Conservation (phyloP, 2,113 vertebrate genomes). For the Ammospiza caudacuta region DNA sequence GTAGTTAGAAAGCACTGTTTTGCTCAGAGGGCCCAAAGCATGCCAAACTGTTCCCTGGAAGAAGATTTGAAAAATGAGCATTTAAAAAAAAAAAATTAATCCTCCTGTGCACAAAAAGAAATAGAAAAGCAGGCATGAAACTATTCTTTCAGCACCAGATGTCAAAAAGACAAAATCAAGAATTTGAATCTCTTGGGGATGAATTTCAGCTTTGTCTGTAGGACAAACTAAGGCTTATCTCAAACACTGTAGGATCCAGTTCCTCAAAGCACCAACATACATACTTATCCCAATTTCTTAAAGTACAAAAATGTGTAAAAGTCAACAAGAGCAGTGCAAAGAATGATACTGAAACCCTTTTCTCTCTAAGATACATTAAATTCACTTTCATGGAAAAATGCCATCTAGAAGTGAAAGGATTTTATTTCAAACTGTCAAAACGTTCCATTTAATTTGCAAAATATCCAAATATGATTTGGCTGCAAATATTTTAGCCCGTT, state of each 20-base stretch:
- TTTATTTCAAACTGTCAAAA: conserved; percentile 1
- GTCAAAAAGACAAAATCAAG: conserved; percentile 31
- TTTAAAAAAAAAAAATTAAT: not conserved
- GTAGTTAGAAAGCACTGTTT: conserved; percentile 37
- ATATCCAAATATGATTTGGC: not conserved
- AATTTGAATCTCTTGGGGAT: conserved; percentile 8
- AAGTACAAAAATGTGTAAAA: not conserved
- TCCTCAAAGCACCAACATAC: conserved; percentile 15
- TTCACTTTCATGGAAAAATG: not conserved
- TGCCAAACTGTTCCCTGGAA: conserved; percentile 20
- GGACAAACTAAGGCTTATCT: conserved; percentile 9
- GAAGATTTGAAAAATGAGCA: conserved; percentile 10
- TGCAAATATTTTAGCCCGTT: not conserved
- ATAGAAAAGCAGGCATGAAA: conserved; percentile 15
- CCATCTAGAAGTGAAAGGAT: not conserved
- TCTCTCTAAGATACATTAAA: not conserved
- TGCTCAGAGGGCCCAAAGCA: not conserved
- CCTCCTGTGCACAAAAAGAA: not conserved
- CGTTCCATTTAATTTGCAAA: not conserved
- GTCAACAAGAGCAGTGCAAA: not conserved
- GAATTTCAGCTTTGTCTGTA: conserved; percentile 34
- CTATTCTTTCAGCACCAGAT: not conserved
- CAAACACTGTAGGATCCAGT: not conserved
- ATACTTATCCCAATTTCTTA: not conserved
- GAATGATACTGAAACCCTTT: not conserved